Conservation (phyloP, 2,888 invertebrate genomes). For the Lasioglossum calceatum region DNA sequence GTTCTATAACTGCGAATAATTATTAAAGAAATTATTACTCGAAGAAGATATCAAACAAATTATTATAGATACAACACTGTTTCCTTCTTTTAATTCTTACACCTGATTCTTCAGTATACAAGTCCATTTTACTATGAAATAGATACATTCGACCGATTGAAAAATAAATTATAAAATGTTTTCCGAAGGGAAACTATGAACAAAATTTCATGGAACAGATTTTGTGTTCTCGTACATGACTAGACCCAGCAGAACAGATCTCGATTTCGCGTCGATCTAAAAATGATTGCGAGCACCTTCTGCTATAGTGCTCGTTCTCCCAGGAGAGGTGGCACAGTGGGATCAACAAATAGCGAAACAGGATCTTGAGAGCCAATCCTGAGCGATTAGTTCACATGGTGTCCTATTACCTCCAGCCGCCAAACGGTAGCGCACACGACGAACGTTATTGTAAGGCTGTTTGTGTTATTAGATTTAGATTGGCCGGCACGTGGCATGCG, state of each 20-base stretch:
- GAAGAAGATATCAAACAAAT: no score
- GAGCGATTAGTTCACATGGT: slow-evolving; percentile 84
- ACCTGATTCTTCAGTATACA: no score
- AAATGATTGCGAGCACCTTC: slow-evolving; percentile 31
- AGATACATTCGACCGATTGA: no score
- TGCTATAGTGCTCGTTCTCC: slow-evolving; percentile 33
- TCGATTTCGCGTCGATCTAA: background rate
- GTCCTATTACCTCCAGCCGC: slow-evolving; percentile 78
- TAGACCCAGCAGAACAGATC: background rate
- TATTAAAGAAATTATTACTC: no score
- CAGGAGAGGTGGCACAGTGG: slow-evolving; percentile 44
- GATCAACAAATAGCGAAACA: slow-evolving; percentile 78
- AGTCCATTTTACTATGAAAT: no score
- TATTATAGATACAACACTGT: no score
- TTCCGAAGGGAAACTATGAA: no score
- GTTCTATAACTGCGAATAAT: no score
- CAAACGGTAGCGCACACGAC: slow-evolving; percentile 69
- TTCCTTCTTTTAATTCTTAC: no score
- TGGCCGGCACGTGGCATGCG: slow-evolving; percentile 79
- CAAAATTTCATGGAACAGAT: background rate
- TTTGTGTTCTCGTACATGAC: background rate
- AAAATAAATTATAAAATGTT: no score
- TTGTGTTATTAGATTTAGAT: slow-evolving; percentile 84
- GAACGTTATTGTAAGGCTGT: slow-evolving; percentile 80
- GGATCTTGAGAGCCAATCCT: slow-evolving; percentile 79